Evolutionary conservation across 2,113 vertebrate genomes (phyloP), one percentile per base, ranked within the genome.

Genomic region (Dipodomys stephensi): DNA sequence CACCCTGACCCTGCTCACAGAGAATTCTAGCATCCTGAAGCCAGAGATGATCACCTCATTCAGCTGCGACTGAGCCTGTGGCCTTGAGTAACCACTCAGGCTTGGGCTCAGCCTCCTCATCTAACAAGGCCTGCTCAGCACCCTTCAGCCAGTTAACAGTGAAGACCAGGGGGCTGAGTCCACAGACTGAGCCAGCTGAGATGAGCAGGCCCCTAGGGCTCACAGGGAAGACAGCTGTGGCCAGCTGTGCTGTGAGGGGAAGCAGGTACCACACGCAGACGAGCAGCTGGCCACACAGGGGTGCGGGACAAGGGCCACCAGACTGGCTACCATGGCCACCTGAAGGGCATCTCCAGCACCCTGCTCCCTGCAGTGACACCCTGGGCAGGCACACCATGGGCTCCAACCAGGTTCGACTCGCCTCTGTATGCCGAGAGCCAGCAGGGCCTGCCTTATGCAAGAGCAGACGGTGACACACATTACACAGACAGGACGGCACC

Each of bases 151-250:
- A 4, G 4, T 22, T 5, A 22, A 11, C 11, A 3, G 46, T 6
- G n/a, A 67, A 35, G 19, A 28, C 4, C 32, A 27, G 28, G 6
- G 9, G 27, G 6, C 1, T 30, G 39, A n/a, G 22, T 7, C 30
- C 3, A 25, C 6, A 60, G 68, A 16, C 46, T 2, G 30, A 64
- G 53, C 46, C 44, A 84, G 28, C 7, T 3, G 6, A 35, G 65
- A 3, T 0, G 0, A 0, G 4, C 1, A 18, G 0, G 12, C 18
- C 8, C 0, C 23, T 6, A 0, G 0, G 1, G 11, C 0, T 2
- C 0, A 23, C 7, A 16, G 60, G 39, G 30, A 12, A 23, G 25
- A 57, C 8, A 10, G 39, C 5, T 20, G 6, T 0, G 6, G 19
- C 18, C 30, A 62, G n/a, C 5, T 12, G 28, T 19, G 12, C 57